These are phyloP conservation scores for Cirrhinus mrigala DNA, from an alignment of 2,797 vertebrate species.

Conservation along the genomic window DNA sequence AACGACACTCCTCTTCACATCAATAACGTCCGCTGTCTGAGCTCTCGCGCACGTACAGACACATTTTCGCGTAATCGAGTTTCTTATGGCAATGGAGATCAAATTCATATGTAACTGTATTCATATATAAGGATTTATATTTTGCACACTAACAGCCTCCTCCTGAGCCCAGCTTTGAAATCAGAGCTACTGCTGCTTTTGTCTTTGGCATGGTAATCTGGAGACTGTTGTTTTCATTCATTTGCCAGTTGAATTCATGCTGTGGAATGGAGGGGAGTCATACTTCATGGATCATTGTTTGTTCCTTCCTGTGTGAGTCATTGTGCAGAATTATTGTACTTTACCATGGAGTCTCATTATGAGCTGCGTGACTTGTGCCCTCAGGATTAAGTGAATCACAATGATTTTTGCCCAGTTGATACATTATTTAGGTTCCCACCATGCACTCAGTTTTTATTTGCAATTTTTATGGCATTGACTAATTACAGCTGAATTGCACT, in stretches of 20 bases:
- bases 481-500: background rate
- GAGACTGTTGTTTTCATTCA: slow-evolving; percentile 5
- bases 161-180: slow-evolving; percentile 1
- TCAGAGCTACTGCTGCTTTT: background rate
- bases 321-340: slow-evolving; percentile 69
- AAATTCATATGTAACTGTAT: slow-evolving; percentile 1
- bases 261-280: slow-evolving; percentile 33
- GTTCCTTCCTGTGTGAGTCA: slow-evolving; percentile 75
- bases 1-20: slow-evolving; percentile 38
- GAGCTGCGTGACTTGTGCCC: slow-evolving; percentile 70
- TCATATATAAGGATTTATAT: background rate
- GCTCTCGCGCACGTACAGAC: slow-evolving; percentile 22
- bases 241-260: slow-evolving; percentile 29
- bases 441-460: background rate
- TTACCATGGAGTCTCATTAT: slow-evolving; percentile 73
- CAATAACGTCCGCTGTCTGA: background rate
- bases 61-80: slow-evolving; percentile 25
- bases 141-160: background rate
- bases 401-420: slow-evolving; percentile 19
- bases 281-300: slow-evolving; percentile 67
- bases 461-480: background rate
- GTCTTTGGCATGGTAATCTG: background rate
- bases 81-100: background rate
- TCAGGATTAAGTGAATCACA: slow-evolving; percentile 68
- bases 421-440: background rate